Evolutionary conservation across 1,140 invertebrate species (phyloP).

Genomic region (Penaeus vannamei): DNA sequence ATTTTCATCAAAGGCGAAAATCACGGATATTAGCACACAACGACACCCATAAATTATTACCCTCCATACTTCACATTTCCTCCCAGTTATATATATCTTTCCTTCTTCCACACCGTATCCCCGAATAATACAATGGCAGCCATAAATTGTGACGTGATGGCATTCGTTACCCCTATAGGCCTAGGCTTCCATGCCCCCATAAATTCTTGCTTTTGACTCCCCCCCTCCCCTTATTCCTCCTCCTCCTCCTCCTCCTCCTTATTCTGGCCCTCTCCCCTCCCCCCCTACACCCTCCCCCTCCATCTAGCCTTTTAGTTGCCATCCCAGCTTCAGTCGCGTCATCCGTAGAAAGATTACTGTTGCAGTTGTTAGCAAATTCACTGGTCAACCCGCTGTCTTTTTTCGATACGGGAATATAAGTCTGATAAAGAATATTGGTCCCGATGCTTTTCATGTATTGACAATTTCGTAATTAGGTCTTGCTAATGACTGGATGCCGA

Average conservation of each 20-base stretch:
- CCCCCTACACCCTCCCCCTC: not conserved
- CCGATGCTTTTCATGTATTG: too few species aligned
- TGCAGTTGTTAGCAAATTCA: too few species aligned
- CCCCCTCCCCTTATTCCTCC: not conserved
- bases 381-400: too few species aligned
- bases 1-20: slow-evolving; percentile 60
- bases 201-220: slow-evolving; percentile 29
- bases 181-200: slow-evolving; percentile 32
- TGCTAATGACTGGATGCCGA: too few species aligned
- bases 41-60: slow-evolving; percentile 55
- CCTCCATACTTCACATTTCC: slow-evolving; percentile 54
- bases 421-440: too few species aligned
- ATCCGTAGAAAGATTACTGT: not conserved
- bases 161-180: slow-evolving; percentile 49
- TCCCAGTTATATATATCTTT: slow-evolving; percentile 52
- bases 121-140: slow-evolving; percentile 57
- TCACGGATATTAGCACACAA: slow-evolving; percentile 51
- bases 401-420: too few species aligned
- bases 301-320: slow-evolving; percentile 30
- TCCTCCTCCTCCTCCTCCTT: not conserved
- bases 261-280: not conserved
- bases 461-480: too few species aligned
- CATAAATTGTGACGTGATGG: slow-evolving; percentile 57
- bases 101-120: slow-evolving; percentile 52
- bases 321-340: slow-evolving; percentile 36